Conservation (phyloP, 2,888 invertebrate species). For the Sympetrum striolatum region DNA sequence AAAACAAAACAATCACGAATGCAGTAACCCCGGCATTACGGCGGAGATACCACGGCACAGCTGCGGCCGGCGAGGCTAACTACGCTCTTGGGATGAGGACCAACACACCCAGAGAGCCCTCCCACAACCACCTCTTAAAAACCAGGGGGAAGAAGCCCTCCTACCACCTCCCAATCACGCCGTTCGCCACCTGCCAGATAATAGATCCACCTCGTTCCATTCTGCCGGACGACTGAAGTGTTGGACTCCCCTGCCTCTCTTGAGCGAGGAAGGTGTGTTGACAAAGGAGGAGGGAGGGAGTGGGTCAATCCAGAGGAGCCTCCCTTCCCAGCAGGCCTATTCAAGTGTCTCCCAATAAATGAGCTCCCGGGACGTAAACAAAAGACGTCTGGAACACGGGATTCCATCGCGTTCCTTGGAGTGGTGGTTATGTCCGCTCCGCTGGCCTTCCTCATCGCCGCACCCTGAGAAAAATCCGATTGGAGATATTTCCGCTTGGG, state of each 20-base stretch:
- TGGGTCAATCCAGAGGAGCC: neutral
- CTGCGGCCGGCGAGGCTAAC: neutral
- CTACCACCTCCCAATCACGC: neutral
- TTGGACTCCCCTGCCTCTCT: neutral
- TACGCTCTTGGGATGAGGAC: neutral
- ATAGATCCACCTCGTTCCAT: neutral
- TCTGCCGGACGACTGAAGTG: neutral
- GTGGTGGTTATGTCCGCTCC: neutral
- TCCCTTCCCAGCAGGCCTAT: slow-evolving; percentile 19
- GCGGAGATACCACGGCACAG: neutral
- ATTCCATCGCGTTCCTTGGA: slow-evolving; percentile 14
- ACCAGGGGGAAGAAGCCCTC: neutral
- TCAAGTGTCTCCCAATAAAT: slow-evolving; percentile 41
- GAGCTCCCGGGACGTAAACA: slow-evolving; percentile 30
- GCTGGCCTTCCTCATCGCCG: neutral
- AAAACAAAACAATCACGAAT: slow-evolving; percentile 29
- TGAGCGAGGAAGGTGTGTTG: neutral
- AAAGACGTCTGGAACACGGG: slow-evolving; percentile 9
- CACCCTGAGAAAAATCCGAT: neutral
- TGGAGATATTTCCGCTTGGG: slow-evolving; percentile 14
- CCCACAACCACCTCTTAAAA: neutral
- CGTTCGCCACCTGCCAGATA: slow-evolving; percentile 28
- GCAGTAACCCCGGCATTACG: slow-evolving; percentile 14
- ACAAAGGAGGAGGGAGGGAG: neutral
- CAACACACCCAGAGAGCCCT: neutral